These are phyloP conservation scores for Hypomecis punctinalis DNA, from an alignment of 2,888 invertebrate genomes.

Conservation along the genomic window DNA sequence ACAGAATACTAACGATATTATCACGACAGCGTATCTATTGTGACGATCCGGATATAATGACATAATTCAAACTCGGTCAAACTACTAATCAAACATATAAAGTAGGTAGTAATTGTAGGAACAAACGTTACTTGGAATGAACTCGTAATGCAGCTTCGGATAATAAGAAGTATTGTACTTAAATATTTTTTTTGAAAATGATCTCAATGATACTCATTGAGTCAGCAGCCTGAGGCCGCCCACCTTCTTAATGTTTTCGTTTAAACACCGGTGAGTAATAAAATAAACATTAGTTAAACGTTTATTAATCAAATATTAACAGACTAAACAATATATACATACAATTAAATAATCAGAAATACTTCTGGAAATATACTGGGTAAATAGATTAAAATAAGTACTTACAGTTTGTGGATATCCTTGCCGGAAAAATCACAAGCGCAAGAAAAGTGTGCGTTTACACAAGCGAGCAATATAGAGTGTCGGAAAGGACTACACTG, in stretches of 20 bases:
- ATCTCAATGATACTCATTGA: not conserved
- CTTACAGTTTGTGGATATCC: slow-evolving; percentile 43
- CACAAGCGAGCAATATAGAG: slow-evolving; percentile 48
- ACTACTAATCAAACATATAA: too few species aligned
- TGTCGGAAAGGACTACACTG: slow-evolving; percentile 53
- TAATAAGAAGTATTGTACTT: too few species aligned
- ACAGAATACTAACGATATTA: too few species aligned
- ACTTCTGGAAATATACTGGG: not conserved
- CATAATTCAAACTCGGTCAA: too few species aligned
- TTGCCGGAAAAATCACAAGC: slow-evolving; percentile 28
- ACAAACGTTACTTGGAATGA: too few species aligned
- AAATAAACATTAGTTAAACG: slow-evolving; percentile 27
- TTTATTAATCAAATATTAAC: slow-evolving; percentile 1
- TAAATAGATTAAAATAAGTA: slow-evolving; percentile 17
- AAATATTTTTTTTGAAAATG: too few species aligned
- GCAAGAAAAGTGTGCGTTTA: slow-evolving; percentile 53
- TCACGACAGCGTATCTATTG: too few species aligned
- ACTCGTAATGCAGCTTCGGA: too few species aligned
- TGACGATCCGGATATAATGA: too few species aligned
- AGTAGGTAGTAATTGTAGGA: too few species aligned
- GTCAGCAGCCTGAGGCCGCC: not conserved
- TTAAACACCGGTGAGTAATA: slow-evolving; percentile 18
- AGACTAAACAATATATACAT: slow-evolving; percentile 2
- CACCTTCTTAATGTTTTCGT: slow-evolving; percentile 6
- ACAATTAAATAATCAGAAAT: slow-evolving; percentile 1